Evolutionary conservation across 2,888 invertebrate species (phyloP), one percentile per base, ranked within the genome.

Genomic region (Zaprionus bogoriensis): DNA sequence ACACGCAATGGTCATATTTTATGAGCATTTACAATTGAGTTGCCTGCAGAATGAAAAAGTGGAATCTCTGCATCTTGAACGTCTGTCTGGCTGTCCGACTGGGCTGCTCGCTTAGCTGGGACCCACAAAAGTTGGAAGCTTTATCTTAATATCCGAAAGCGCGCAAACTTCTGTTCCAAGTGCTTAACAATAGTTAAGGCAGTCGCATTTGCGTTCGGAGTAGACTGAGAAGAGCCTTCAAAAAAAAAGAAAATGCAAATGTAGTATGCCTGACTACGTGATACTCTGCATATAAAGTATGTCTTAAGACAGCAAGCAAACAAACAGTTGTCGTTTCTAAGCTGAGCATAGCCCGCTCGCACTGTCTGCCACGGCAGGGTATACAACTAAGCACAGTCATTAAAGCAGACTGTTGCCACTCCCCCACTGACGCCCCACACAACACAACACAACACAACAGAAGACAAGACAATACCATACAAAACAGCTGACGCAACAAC

Each of bases 141-240:
- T 79, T 74, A 77, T 81, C 78, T 74, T 74, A 54, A 68, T 74
- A 61, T 50, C 53, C 62, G 39, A 53, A 54, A 72, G 45, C 46
- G 55, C 58, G 53, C 62, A 58, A 76, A 80, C 64, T 67, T 76
- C 66, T 54, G 55, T 50, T 30, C 36, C 47, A 75, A 77, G 64
- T 77, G 64, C 69, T 75, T 52, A 80, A 76, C 81, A 73, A 80
- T 77, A 80, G 79, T 70, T 73, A 72, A 73, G 75, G 41, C 20
- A 41, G 30, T 39, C 32, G 12, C 42, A n/a, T 32, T 61, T 10
- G 32, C 46, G 23, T 65, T 67, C 12, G 30, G 48, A 39, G 22
- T 20, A 39, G 20, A 6, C 20, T 1, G 14, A n/a, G 38, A 3
- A 39, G 20, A 10, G 4, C 17, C 38, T 36, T 17, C n/a, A 36